A percentile compares a stretch with the other conserved stretches of the same genome.
Evolutionary conservation across 2,888 invertebrate genomes (phyloP).

Genomic region (Diplolepis rosae): DNA sequence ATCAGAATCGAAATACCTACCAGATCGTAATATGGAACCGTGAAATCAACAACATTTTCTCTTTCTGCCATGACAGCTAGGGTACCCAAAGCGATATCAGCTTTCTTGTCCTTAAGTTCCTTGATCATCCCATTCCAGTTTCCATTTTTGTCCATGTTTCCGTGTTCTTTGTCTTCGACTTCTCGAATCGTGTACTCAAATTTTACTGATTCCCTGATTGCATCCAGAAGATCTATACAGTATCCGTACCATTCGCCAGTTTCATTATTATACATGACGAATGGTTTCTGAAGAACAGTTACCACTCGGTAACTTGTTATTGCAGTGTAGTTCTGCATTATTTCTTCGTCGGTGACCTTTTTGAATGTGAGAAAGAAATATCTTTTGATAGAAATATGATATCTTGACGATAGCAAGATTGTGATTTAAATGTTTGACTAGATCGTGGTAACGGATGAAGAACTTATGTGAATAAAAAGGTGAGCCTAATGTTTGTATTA

Average conservation of each 20-base stretch:
- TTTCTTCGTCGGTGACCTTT: constrained; percentile 50
- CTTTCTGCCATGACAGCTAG: constrained; percentile 98
- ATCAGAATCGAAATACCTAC: constrained; percentile 98
- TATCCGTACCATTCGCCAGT: constrained; percentile 81
- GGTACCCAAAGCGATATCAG: constrained; percentile 95
- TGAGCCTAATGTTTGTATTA: constrained; percentile 14
- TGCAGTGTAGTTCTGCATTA: constrained; percentile 84
- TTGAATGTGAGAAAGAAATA: not conserved
- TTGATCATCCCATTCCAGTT: constrained; percentile 91
- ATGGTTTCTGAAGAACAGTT: constrained; percentile 90
- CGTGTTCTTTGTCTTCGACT: constrained; percentile 88
- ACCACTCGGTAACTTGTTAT: constrained; percentile 90
- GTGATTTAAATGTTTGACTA: not conserved
- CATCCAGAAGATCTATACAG: constrained; percentile 94
- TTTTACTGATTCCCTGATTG: constrained; percentile 87
- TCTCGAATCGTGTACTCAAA: constrained; percentile 93
- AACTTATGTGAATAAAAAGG: constrained; percentile 4
- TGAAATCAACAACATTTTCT: constrained; percentile 97
- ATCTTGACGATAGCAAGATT: too few relatives aligned
- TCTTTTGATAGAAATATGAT: not conserved
- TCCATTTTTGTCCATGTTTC: constrained; percentile 90
- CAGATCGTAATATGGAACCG: constrained; percentile 97
- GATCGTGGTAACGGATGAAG: not conserved
- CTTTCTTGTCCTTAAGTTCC: constrained; percentile 87
- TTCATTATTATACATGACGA: constrained; percentile 82